A percentile compares a stretch with the other conserved stretches of the same genome.
These are phyloP conservation scores for Laticauda laticaudata DNA, from an alignment of 2,113 vertebrate species.

Conservation along the genomic window DNA sequence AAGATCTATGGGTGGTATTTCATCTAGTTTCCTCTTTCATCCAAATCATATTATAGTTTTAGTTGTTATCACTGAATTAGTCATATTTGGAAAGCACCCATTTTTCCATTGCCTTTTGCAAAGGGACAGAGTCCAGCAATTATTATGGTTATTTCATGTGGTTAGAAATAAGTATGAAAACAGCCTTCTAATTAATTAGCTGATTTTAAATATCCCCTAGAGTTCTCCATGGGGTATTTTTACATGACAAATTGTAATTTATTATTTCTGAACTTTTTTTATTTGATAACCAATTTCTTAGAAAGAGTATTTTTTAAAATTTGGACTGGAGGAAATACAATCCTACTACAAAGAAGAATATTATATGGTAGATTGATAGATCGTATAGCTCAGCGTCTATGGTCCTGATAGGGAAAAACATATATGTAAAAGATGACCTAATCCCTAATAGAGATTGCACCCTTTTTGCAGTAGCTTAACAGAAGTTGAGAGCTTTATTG, in stretches of 20 bases:
- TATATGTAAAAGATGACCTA: not conserved
- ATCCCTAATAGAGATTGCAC: not conserved
- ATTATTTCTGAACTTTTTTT: not conserved
- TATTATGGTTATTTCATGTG: not conserved
- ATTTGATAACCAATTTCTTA: not conserved
- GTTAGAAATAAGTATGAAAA: not conserved
- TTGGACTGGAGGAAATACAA: not conserved
- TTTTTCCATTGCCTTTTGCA: not conserved
- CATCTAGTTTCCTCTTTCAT: not conserved
- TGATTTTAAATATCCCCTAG: not conserved
- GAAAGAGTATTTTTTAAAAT: not conserved
- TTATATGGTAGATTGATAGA: not conserved
- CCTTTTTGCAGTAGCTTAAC: not conserved
- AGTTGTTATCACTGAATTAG: not conserved
- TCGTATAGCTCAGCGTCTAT: not conserved
- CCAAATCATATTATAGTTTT: not conserved
- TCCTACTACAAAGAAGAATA: not conserved
- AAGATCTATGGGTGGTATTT: not conserved
- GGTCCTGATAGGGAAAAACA: not conserved
- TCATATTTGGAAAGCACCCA: not conserved
- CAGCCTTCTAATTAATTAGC: not conserved
- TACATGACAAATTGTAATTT: not conserved
- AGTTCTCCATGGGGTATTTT: not conserved
- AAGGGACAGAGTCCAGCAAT: not conserved
- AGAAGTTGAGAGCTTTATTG: not conserved